Evolutionary conservation across 2,113 vertebrate species (phyloP), one percentile per base, ranked within the genome.

Genomic region (Bagarius yarrelli): DNA sequence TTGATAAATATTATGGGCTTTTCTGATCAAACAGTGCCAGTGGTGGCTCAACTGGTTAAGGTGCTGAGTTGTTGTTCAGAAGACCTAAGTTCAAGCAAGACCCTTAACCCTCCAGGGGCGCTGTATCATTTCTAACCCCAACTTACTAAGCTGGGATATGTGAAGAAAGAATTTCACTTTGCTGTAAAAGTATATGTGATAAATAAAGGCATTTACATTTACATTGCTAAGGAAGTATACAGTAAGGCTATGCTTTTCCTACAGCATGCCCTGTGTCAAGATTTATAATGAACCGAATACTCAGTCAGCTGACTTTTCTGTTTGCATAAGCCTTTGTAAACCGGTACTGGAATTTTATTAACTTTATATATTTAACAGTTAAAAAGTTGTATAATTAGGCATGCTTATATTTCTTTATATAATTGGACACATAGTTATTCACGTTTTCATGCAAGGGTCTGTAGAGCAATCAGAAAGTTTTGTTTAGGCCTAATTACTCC

Each of bases 221-320:
- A n/a, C n/a, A n/a, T n/a, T n/a, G 15, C 14, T 76, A 4, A 27
- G 64, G 60, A 47, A 55, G 61, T 30, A 36, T 78, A 70, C n/a
- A n/a, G n/a, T n/a, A n/a, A 76, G 32, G 63, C 70, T 74, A 6
- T 85, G 44, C 79, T 85, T 70, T 71, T 71, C 85, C 83, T 81
- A 84, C 80, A 52, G 67, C 73, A 83, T 86, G 78, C 81, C 81
- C 80, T 83, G 83, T 81, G 70, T 77, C 59, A 80, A 87, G 86
- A 34, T 84, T 82, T 75, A 77, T 73, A 78, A 80, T 84, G 64
- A 61, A 72, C 44, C 11, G 59, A 85, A 67, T 19, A 14, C 66
- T 47, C 23, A 67, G 64, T 67, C 40, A 50, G 27, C 15, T 52
- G 15, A 52, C 47, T 52, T 71, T 47, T 52, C 25, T 9, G 4